These are phyloP conservation scores for Rhabdomys pumilio DNA, from an alignment of 2,797 vertebrate species.

Conservation along the genomic window DNA sequence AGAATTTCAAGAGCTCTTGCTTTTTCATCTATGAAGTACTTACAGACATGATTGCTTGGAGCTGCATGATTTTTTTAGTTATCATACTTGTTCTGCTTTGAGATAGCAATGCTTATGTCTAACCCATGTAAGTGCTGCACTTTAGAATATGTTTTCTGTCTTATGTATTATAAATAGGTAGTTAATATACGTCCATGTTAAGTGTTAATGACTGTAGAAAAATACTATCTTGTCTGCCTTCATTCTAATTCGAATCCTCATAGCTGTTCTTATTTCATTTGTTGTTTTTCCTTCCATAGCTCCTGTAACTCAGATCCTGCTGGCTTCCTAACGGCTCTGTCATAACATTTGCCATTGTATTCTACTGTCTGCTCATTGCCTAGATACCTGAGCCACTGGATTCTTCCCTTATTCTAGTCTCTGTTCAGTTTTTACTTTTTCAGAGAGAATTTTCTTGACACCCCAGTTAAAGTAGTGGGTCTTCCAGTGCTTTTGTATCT, in stretches of 20 bases:
- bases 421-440: not conserved
- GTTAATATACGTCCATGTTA: no score
- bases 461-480: not conserved
- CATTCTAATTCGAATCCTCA: accelerated
- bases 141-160: not conserved
- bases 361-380: not conserved
- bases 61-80: not conserved
- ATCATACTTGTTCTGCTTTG: not conserved
- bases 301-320: accelerated
- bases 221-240: not conserved
- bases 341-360: accelerated
- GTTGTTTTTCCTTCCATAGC: not conserved
- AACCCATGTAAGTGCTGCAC: not conserved
- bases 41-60: not conserved
- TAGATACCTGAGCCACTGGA: not conserved
- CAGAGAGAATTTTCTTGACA: not conserved
- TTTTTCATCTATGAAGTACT: not conserved
- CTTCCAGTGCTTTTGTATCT: not conserved
- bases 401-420: not conserved
- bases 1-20: not conserved
- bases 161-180: no score
- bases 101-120: not conserved
- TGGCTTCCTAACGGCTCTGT: accelerated
- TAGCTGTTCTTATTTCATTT: not conserved
- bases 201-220: not conserved